phyloP scores from a whole-genome alignment of 2,888 invertebrate genomes.

The Drosophila affinis region DNA sequence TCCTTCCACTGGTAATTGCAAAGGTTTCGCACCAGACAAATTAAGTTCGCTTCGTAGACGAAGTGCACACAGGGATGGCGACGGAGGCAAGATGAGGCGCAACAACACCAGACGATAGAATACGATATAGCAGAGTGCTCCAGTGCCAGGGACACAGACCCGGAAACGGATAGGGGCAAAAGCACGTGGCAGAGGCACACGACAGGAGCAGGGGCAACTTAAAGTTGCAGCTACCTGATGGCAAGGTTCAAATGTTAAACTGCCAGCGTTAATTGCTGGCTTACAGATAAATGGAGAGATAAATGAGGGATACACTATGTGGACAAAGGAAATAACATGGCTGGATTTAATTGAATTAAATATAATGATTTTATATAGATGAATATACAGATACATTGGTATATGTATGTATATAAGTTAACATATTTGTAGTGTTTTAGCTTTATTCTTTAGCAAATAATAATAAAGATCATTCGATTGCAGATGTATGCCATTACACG shows the following conservation, averaged over 20 bases:
- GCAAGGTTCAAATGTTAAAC: constrained; percentile 49
- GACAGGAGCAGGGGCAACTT: neutral
- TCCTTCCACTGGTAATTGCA: constrained; percentile 61
- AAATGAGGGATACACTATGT: neutral
- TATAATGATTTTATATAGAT: too few species aligned
- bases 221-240: constrained; percentile 2
- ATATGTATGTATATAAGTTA: too few species aligned
- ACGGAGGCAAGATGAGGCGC: neutral
- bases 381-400: too few species aligned
- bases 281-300: constrained; percentile 24
- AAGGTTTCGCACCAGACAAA: constrained; percentile 72
- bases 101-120: neutral
- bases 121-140: neutral
- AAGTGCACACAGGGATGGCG: neutral
- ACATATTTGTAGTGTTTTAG: too few species aligned
- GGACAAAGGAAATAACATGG: too few species aligned
- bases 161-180: neutral
- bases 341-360: too few species aligned
- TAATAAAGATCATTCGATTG: constrained; percentile 5
- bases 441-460: too few species aligned
- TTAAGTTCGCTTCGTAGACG: constrained; percentile 56
- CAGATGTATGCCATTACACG: constrained; percentile 93
- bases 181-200: neutral
- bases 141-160: neutral
- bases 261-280: constrained; percentile 16